Evolutionary conservation across 2,113 vertebrate genomes (phyloP).

Genomic region (Salvelinus sp.): DNA sequence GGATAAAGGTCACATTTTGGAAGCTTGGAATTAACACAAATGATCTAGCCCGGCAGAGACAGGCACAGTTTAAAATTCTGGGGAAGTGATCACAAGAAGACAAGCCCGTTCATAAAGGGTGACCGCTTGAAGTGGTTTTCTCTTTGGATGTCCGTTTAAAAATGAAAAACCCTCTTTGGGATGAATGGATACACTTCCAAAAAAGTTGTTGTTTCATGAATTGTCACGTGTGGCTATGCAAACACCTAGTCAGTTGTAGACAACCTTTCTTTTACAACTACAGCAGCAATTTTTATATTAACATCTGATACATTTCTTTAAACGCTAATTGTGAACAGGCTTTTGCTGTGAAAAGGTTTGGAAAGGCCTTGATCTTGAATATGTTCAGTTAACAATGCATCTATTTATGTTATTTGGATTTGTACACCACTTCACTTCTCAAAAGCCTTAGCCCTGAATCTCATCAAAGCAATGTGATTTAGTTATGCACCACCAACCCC

Average conservation of each 20-base stretch:
- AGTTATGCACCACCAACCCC: conserved; percentile 3
- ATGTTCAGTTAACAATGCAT: background rate
- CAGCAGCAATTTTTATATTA: background rate
- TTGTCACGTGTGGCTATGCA: background rate
- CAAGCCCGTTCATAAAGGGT: background rate
- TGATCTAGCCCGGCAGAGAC: background rate
- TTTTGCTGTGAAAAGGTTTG: background rate
- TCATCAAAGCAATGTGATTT: background rate
- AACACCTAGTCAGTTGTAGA: background rate
- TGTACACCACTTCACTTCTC: background rate
- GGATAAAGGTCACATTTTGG: conserved; percentile 4
- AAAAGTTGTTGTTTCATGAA: background rate
- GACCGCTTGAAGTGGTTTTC: background rate
- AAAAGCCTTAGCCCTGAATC: background rate
- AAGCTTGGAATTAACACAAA: background rate
- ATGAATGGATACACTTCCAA: background rate
- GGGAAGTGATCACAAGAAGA: background rate
- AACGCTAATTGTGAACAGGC: background rate
- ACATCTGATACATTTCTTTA: background rate
- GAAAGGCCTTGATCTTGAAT: background rate
- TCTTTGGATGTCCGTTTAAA: background rate
- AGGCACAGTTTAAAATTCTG: no score
- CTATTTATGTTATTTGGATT: background rate
- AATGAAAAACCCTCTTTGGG: background rate
- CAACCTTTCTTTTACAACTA: background rate